phyloP scores from a whole-genome alignment of 1,140 invertebrate genomes.

The Caerostris darwini region DNA sequence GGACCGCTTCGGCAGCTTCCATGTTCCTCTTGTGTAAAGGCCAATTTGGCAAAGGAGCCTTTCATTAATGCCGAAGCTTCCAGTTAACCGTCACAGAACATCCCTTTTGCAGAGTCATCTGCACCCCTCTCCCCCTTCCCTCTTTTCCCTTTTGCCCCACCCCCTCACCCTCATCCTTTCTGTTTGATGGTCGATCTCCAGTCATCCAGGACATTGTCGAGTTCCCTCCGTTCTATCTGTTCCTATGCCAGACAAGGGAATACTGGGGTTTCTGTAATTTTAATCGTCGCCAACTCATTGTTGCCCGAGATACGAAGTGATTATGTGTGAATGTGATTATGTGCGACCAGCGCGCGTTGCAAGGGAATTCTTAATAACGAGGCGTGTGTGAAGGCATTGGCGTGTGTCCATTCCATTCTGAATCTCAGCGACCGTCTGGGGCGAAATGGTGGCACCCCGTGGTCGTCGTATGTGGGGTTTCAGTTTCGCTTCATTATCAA shows the following conservation, averaged over 20 bases:
- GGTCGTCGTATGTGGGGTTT: background rate
- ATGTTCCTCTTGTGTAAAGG: conserved; percentile 54
- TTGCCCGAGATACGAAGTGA: conserved; percentile 54
- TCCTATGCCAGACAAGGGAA: conserved; percentile 24
- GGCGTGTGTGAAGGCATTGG: background rate
- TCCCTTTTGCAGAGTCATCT: conserved; percentile 38
- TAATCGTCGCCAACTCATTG: conserved; percentile 36
- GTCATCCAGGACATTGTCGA: conserved; percentile 8
- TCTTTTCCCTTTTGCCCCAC: background rate
- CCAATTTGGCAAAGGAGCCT: conserved; percentile 67
- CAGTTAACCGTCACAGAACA: conserved; percentile 54
- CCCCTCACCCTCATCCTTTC: background rate
- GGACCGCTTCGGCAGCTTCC: conserved; percentile 45
- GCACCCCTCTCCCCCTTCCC: background rate
- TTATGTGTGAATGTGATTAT: conserved; percentile 62
- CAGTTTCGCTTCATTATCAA: background rate
- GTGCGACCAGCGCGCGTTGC: conserved; percentile 17
- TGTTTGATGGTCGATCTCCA: conserved; percentile 2
- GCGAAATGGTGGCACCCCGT: background rate
- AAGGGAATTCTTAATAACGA: conserved; percentile 15
- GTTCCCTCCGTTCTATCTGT: background rate
- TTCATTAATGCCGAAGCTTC: conserved; percentile 66
- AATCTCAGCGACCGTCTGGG: background rate
- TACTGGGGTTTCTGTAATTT: conserved; percentile 53
- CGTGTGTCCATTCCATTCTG: background rate